These are phyloP conservation scores for Drosophila dives DNA, from an alignment of 2,888 invertebrate genomes.

Conservation along the genomic window DNA sequence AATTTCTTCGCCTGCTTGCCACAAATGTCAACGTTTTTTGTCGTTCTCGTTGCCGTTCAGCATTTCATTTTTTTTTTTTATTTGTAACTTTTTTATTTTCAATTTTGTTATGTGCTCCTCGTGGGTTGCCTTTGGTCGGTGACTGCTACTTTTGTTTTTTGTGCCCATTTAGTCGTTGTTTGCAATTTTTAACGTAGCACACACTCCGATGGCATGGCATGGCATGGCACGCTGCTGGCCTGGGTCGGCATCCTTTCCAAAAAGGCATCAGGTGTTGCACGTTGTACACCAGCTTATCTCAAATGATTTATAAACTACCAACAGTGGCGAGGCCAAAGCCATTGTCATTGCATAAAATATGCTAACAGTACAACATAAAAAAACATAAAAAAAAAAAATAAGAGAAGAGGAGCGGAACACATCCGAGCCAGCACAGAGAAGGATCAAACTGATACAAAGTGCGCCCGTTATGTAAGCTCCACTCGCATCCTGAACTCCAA, in stretches of 20 bases:
- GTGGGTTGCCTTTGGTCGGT: constrained; percentile 35
- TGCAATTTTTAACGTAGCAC: constrained; percentile 72
- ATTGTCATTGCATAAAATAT: constrained; percentile 84
- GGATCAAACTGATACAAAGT: constrained; percentile 47
- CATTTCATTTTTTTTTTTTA: constrained; percentile 34
- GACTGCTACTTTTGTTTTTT: constrained; percentile 60
- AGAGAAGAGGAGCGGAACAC: constrained; percentile 17
- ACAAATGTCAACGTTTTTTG: constrained; percentile 13
- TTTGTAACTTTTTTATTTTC: constrained; percentile 50
- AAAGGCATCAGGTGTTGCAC: constrained; percentile 83
- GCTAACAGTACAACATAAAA: constrained; percentile 67
- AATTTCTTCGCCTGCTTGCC: not conserved
- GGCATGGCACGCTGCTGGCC: constrained; percentile 37
- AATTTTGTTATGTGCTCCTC: constrained; percentile 63
- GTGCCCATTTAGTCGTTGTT: constrained; percentile 74
- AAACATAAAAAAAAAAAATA: constrained; percentile 18
- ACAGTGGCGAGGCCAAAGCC: constrained; percentile 83
- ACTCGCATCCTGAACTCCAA: constrained; percentile 12
- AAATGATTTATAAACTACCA: constrained; percentile 84
- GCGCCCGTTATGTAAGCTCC: constrained; percentile 26
- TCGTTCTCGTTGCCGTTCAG: constrained; percentile 30
- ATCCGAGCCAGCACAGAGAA: constrained; percentile 13
- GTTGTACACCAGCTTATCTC: constrained; percentile 83
- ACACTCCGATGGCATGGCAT: constrained; percentile 49
- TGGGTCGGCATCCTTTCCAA: constrained; percentile 71